Evolutionary conservation across 2,888 invertebrate species (phyloP).

Genomic region (Synergus japonicus): DNA sequence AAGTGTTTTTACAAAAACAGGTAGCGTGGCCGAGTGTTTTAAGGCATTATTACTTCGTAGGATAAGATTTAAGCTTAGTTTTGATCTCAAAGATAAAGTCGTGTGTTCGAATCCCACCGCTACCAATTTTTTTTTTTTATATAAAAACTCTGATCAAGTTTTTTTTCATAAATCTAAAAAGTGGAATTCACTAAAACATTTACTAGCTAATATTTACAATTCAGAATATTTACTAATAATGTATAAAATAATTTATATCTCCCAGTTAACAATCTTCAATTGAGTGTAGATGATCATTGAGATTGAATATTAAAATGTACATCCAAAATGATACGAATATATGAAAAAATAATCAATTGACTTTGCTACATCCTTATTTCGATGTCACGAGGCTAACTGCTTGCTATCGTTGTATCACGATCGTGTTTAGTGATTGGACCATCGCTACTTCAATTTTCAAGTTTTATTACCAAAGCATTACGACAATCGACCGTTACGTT

Average conservation of each 20-base stretch:
- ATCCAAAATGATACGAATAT: background rate
- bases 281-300: no score
- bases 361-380: constrained; percentile 38
- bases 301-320: no score
- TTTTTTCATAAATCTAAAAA: background rate
- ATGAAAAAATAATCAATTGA: background rate
- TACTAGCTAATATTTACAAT: background rate
- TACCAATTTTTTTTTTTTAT: constrained; percentile 63
- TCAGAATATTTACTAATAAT: background rate
- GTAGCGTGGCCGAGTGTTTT: constrained; percentile 68
- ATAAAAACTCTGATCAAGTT: background rate
- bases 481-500: constrained; percentile 45
- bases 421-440: constrained; percentile 14
- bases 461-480: constrained; percentile 48
- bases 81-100: no score
- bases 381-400: constrained; percentile 10
- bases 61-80: no score
- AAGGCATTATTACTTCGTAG: no score
- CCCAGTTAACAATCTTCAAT: no score
- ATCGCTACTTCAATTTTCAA: background rate
- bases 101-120: constrained; percentile 75
- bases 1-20: constrained; percentile 42
- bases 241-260: no score
- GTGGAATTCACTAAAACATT: background rate
- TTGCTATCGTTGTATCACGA: background rate